phyloP scores from a whole-genome alignment of 2,888 invertebrate species.

The Lissocephala sabroskyi region DNA sequence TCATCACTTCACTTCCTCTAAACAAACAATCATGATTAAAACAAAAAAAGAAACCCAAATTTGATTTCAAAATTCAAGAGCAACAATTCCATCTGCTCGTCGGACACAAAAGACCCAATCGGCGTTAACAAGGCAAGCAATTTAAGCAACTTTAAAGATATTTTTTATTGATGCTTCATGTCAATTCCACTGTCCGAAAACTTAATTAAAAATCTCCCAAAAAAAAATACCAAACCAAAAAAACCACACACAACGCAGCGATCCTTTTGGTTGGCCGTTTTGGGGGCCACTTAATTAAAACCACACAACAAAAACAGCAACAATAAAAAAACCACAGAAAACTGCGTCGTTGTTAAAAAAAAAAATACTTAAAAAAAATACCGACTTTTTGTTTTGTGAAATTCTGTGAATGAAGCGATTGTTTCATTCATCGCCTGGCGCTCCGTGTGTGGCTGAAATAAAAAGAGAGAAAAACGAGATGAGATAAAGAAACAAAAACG shows the following conservation, averaged over 20 bases:
- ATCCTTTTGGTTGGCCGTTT: conserved; percentile 36
- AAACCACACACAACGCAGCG: conserved; percentile 5
- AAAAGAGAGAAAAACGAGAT: background rate
- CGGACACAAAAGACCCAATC: background rate
- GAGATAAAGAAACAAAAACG: conserved; percentile 10
- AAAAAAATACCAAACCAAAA: conserved; percentile 5
- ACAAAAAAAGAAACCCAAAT: background rate
- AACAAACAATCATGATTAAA: background rate
- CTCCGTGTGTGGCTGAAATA: conserved; percentile 5
- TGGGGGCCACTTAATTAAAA: conserved; percentile 47
- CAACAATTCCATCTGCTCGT: too few species aligned
- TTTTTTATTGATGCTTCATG: conserved; percentile 54
- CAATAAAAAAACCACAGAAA: conserved; percentile 3
- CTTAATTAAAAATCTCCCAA: conserved; percentile 45
- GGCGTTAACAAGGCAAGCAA: background rate
- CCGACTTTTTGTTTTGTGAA: conserved; percentile 15
- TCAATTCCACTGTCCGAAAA: conserved; percentile 45
- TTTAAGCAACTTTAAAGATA: conserved; percentile 28
- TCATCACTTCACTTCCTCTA: background rate
- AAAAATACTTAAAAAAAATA: conserved; percentile 34
- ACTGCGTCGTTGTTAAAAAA: conserved; percentile 30
- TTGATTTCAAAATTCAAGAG: too few species aligned
- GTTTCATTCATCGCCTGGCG: conserved; percentile 38
- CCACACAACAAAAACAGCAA: conserved; percentile 31
- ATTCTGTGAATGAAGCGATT: conserved; percentile 54